A percentile compares a stretch with the other conserved stretches of the same genome.
These are phyloP conservation scores for Typhlichthys subterraneus DNA, from an alignment of 2,797 vertebrate species.

Conservation along the genomic window DNA sequence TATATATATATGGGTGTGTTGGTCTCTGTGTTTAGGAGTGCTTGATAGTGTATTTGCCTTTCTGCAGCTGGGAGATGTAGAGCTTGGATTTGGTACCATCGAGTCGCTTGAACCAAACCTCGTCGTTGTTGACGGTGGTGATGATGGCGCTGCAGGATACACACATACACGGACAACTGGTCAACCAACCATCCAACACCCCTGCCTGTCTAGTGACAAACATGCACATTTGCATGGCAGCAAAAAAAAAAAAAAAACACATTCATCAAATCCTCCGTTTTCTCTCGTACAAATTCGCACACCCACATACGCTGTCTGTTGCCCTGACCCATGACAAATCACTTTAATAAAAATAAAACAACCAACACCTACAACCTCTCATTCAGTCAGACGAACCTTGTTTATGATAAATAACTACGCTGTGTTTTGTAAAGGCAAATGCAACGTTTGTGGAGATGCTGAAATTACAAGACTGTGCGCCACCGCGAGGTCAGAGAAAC, in stretches of 20 bases:
- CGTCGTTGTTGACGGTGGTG: conserved; percentile 97
- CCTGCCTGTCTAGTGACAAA: no score
- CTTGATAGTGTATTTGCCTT: conserved; percentile 99
- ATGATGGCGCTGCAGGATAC: conserved; percentile 86
- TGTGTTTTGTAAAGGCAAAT: neutral
- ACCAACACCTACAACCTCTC: neutral
- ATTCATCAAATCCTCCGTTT: conserved; percentile 4
- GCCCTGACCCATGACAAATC: neutral
- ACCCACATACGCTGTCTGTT: conserved; percentile 9
- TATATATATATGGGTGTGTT: neutral
- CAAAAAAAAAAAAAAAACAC: conserved; percentile 2
- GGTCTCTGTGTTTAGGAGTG: conserved; percentile 73
- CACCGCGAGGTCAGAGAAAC: no score
- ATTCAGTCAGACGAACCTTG: neutral
- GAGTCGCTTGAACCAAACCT: conserved; percentile 97
- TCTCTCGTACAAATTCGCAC: neutral
- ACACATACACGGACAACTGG: neutral
- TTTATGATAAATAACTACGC: neutral
- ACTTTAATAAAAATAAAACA: conserved; percentile 2
- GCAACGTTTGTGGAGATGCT: no score
- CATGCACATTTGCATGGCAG: no score
- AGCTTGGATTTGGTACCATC: conserved; percentile 99
- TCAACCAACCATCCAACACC: no score
- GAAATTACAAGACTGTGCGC: no score
- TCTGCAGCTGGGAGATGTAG: conserved; percentile 98